Conservation (phyloP, 2,888 invertebrate genomes). For the Spilosoma lubricipeda region DNA sequence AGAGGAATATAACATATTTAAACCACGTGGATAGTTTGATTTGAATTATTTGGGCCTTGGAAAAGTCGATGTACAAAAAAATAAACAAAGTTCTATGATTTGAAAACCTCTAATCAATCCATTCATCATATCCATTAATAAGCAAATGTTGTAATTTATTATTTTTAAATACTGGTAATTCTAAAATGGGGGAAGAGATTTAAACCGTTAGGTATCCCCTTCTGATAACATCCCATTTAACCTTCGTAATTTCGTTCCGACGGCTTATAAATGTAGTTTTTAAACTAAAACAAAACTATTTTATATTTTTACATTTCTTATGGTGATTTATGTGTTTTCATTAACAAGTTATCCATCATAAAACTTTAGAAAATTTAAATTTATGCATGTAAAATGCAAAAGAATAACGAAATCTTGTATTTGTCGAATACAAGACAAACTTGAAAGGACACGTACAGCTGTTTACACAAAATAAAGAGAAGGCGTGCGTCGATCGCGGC, state of each 20-base stretch:
- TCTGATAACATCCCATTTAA: neutral
- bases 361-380: neutral
- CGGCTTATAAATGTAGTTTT: neutral
- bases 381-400: constrained; percentile 27
- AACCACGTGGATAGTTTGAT: no score
- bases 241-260: neutral
- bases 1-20: no score
- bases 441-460: constrained; percentile 76
- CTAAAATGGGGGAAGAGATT: no score
- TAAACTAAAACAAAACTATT: neutral
- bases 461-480: constrained; percentile 77
- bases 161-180: no score
- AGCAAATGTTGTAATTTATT: no score
- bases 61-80: no score
- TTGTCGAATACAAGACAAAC: constrained; percentile 72
- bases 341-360: neutral
- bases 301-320: neutral
- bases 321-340: neutral
- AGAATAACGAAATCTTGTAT: constrained; percentile 56
- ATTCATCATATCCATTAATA: no score
- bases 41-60: no score
- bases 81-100: no score
- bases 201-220: neutral
- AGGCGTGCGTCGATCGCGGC: constrained; percentile 72
- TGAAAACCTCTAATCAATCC: no score